Base-by-base conservation (phyloP, 2,888 invertebrate genomes). In the Gibbula magus region DNA sequence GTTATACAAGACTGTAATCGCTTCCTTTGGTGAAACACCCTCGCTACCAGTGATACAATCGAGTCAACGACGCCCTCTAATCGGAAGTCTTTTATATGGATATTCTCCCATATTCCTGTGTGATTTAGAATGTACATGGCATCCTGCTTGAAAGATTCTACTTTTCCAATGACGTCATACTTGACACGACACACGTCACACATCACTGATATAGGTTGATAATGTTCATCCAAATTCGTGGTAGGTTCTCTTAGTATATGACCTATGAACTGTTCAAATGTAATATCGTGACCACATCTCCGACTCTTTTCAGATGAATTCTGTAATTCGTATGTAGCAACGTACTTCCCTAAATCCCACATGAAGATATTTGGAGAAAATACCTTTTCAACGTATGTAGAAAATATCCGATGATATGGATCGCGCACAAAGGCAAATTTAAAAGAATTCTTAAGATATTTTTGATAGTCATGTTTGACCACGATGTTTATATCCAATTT, bases 361-460 rank as follows among this genome's bases (percentile, higher is more conserved):
- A 82, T 84, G 45, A 82, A 79, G 7, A 84, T 83, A 45, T 86
- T 86, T 3, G 86, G 86, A 0, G 84, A 82, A 29, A 81, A 75
- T 1, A 84, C 61, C 54, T 86, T 86, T 66, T 86, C 86, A 45
- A 86, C 80, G 56, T 81, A 84, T 0, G 84, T 82, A 10, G 86
- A 86, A 35, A 83, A 80, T 32, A 86, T 80, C 22, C 86, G 25
- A 18, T 82, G 76, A 66, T 82, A 86, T 0, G 86, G 86, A 53
- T 86, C 79, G 0, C 86, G 61, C 0, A 82, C 84, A 51, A 84
- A 86, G 25, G 84, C 45, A 53, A 83, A 75, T 75, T 80, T 81
- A 3, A 61, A 29, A 0, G 84, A 76, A 0, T 35, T 1, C 0
- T 54, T 25, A 16, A 84, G 22, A 20, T 82, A 81, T 13, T 8